Base-by-base conservation (phyloP, 53 echinoderm and acorn worm species). In the Apostichopus leukothele region DNA sequence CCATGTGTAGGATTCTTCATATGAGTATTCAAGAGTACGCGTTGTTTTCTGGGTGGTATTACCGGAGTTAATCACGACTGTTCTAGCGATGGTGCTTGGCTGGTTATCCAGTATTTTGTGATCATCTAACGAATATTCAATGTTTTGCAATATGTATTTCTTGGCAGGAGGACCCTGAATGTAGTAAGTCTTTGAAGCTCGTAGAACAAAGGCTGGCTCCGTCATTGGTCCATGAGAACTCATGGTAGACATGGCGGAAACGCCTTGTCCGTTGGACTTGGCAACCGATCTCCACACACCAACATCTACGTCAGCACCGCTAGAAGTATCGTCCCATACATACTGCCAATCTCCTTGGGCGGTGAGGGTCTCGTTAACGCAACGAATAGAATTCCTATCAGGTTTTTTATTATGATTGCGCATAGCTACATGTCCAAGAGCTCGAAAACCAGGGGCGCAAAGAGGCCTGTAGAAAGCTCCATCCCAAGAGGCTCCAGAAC, bases 271-370 rank as follows among this genome's bases (percentile, higher is more conserved):
- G 11, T 22, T 19, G 1, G 12, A 20, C 8, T 14, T 63, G 7
- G 84, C 21, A 10, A 22, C 84, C 4, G 84, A 63, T 21, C 66
- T 21, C 20, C 9, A 84, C 6, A 84, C 18, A 6, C 20, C 18
- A 4, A 84, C 61, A 7, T 22, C 61, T 5, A 20, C 26, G 23
- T 60, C 6, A 60, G 84, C 66, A 8, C 67, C 67, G 12, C 63
- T 84, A 7, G 26, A 7, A 9, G 8, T 23, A 14, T 84, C 84
- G 84, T 66, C 7, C 84, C 84, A 84, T n/a, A 84, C 60, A 8
- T 1, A 63, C 66, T 84, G 63, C 84, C 84, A 84, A 5, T 61
- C 13, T 7, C 67, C 84, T 5, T 8, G 9, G 0, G 39, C 84
- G 10, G 84, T 84, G 84, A 23, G 63, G 0, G 1, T 13, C 8